phyloP scores from a whole-genome alignment of 2,113 vertebrate genomes.

The Percina caprodes region DNA sequence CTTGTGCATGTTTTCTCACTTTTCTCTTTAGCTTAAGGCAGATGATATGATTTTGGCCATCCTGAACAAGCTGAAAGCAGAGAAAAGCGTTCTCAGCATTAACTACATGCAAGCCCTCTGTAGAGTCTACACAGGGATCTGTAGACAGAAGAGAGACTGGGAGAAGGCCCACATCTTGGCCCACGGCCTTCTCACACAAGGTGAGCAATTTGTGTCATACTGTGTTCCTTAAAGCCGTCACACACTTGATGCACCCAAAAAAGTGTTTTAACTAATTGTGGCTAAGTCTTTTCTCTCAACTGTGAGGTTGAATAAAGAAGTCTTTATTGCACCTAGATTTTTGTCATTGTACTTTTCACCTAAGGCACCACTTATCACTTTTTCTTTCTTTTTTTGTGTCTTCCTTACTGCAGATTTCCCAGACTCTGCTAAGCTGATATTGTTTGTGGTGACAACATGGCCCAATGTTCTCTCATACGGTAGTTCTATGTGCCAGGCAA shows the following conservation, averaged over 20 bases:
- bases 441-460: constrained; percentile 93
- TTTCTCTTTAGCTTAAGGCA: constrained; percentile 76
- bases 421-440: constrained; percentile 87
- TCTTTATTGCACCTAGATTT: background rate
- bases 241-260: background rate
- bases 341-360: background rate
- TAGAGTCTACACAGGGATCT: constrained; percentile 91
- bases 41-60: constrained; percentile 86
- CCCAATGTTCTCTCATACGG: constrained; percentile 84
- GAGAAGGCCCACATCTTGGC: constrained; percentile 91
- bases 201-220: constrained; percentile 68
- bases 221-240: background rate
- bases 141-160: constrained; percentile 88
- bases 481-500: constrained; percentile 86
- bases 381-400: constrained; percentile 10
- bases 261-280: background rate
- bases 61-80: constrained; percentile 86
- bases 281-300: background rate
- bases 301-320: background rate
- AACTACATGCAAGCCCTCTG: constrained; percentile 88
- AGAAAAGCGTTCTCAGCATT: constrained; percentile 73
- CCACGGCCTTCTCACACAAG: constrained; percentile 92
- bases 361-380: background rate
- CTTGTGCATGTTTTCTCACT: background rate
- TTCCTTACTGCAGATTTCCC: constrained; percentile 86